Base-by-base conservation (phyloP, 2,888 invertebrate genomes). In the Oconnorella tubifera region DNA sequence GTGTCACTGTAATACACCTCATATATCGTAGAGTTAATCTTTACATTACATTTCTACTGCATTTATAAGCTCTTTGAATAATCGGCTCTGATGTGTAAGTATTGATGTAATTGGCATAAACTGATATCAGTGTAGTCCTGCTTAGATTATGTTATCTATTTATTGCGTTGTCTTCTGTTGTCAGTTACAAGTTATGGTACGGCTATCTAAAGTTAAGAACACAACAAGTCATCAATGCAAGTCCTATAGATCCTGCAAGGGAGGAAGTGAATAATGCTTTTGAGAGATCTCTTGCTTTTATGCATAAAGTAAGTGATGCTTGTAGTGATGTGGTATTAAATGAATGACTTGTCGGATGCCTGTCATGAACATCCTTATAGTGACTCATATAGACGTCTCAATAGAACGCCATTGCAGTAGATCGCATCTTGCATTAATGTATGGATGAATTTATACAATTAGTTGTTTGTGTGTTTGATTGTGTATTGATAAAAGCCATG, bases 241-340 rank as follows among this genome's bases (percentile, higher is more conserved):
- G 89, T 76, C 88, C 94, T 55, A 90, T 88, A 33, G 95, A 98
- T 82, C 87, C 91, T 0, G 86, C 88, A 60, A 95, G 89, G 83
- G 94, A 95, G 80, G 90, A 94, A 84, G 91, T 96, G 0, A 97
- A 96, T 79, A 96, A 95, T 83, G 92, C 92, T 6, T 98, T 95
- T 83, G 99, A 99, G 83, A 85, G 99, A 68, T 89, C 96, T 2
- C 84, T 99, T 23, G 97, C 98, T 0, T 98, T 97, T 76, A 97
- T 99, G 95, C 96, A 99, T 80, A 99, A 99, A 83, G 86, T 86
- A 74, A 60, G 63, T 63, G 1, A 14, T 19, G n/a, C n/a, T n/a
- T n/a, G n/a, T n/a, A n/a, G n/a, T n/a, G n/a, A n/a, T n/a, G n/a
- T n/a, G n/a, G n/a, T n/a, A n/a, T n/a, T n/a, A n/a, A n/a, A n/a